A percentile compares a stretch with the other conserved stretches of the same genome.
Evolutionary conservation across 35 echinoderm and acorn worm species (phyloP).

Genomic region (Lytechinus pictus): DNA sequence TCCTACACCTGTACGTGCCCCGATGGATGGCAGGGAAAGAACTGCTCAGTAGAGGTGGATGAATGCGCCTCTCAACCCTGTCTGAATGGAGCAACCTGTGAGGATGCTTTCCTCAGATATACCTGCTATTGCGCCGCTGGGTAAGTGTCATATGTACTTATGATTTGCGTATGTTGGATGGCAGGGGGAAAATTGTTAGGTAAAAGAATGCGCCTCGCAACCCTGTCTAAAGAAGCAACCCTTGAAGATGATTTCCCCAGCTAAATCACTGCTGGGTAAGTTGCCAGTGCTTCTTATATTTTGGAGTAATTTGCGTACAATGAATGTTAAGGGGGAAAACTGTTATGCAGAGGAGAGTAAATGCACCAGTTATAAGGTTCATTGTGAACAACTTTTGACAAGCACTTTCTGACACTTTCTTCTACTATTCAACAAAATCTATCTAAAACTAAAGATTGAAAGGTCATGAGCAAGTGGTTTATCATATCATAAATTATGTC

Average conservation of each 20-base stretch:
- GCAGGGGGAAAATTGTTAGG: too few species aligned
- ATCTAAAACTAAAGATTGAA: not conserved
- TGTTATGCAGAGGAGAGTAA: too few species aligned
- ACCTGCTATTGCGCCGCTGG: constrained; percentile 74
- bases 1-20: constrained; percentile 84
- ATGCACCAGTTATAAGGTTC: not conserved
- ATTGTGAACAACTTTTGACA: not conserved
- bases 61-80: constrained; percentile 81
- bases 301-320: too few species aligned
- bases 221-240: too few species aligned
- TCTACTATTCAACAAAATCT: too few species aligned
- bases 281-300: too few species aligned
- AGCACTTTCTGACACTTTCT: not conserved
- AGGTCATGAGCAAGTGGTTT: not conserved
- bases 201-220: too few species aligned
- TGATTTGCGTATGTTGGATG: not conserved
- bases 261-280: too few species aligned
- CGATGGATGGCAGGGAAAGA: constrained; percentile 61
- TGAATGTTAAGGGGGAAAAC: too few species aligned
- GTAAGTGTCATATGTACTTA: constrained; percentile 13
- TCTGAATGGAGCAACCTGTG: constrained; percentile 68
- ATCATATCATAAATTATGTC: not conserved
- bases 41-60: constrained; percentile 71
- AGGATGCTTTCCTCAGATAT: constrained; percentile 72
- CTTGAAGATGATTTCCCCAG: too few species aligned